Evolutionary conservation across 1,140 invertebrate species (phyloP).

Genomic region (Solenopsis fugax): DNA sequence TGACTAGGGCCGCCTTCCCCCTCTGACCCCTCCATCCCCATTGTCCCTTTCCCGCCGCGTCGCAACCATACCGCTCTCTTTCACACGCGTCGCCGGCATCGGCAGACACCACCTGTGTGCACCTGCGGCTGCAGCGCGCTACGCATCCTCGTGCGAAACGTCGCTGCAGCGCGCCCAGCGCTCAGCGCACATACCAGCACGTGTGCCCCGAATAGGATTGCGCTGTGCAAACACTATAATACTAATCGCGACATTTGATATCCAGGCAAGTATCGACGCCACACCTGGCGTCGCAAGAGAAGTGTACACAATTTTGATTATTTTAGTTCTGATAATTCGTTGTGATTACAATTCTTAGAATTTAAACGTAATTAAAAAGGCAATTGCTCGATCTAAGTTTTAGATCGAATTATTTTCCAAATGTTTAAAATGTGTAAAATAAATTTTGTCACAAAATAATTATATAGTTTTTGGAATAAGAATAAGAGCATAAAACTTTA

Average conservation of each 20-base stretch:
- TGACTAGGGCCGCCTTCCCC: constrained; percentile 57
- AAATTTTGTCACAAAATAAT: not conserved
- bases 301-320: no score
- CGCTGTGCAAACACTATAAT: not conserved
- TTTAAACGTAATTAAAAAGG: not conserved
- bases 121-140: constrained; percentile 47
- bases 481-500: not conserved
- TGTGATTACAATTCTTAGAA: not conserved
- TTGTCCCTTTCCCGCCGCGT: not conserved
- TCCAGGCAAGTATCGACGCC: not conserved
- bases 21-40: not conserved
- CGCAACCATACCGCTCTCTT: constrained; percentile 43
- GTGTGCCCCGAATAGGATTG: constrained; percentile 15
- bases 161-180: not conserved
- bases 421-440: not conserved
- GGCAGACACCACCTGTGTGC: constrained; percentile 49
- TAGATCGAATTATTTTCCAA: not conserved
- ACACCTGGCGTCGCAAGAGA: not conserved
- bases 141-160: constrained; percentile 27
- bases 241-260: not conserved
- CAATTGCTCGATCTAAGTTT: not conserved
- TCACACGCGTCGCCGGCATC: constrained; percentile 43
- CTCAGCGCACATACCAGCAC: not conserved
- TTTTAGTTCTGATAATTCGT: not conserved
- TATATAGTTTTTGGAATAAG: not conserved